Percentiles rank a stretch among this genome's conserved stretches.
Evolutionary conservation across 1,140 invertebrate genomes (phyloP).

Genomic region (Ruditapes philippinarum): DNA sequence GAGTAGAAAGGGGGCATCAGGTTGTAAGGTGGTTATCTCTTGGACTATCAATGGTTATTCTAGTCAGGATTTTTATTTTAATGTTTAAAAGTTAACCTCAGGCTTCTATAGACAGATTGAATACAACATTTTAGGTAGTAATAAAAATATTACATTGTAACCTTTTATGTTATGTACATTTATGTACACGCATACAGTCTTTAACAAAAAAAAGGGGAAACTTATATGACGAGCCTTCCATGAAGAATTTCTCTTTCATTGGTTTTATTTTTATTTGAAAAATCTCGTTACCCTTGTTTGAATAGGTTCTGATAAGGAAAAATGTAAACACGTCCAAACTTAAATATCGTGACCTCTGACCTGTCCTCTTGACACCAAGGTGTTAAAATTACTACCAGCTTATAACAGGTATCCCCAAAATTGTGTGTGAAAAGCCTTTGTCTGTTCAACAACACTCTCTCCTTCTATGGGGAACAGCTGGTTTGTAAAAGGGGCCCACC

Average conservation of each 20-base stretch:
- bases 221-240: background rate
- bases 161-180: background rate
- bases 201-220: background rate
- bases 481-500: conserved; percentile 6
- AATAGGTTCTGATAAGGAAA: conserved; percentile 6
- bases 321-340: conserved; percentile 49
- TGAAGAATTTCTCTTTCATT: conserved; percentile 18
- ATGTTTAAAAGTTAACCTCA: background rate
- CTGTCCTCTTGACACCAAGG: background rate
- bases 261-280: background rate
- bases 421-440: conserved; percentile 8
- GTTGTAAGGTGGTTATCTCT: no score
- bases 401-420: conserved; percentile 1
- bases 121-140: background rate
- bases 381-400: background rate
- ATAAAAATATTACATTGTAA: background rate
- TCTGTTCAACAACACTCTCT: conserved; percentile 10
- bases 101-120: background rate
- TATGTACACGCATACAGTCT: background rate
- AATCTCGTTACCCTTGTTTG: background rate
- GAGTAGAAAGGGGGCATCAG: no score
- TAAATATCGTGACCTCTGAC: conserved; percentile 10
- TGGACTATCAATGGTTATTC: no score
- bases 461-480: background rate
- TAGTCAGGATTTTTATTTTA: background rate